Base-by-base conservation (phyloP, 2,888 invertebrate species). In the Sympetrum striolatum region DNA sequence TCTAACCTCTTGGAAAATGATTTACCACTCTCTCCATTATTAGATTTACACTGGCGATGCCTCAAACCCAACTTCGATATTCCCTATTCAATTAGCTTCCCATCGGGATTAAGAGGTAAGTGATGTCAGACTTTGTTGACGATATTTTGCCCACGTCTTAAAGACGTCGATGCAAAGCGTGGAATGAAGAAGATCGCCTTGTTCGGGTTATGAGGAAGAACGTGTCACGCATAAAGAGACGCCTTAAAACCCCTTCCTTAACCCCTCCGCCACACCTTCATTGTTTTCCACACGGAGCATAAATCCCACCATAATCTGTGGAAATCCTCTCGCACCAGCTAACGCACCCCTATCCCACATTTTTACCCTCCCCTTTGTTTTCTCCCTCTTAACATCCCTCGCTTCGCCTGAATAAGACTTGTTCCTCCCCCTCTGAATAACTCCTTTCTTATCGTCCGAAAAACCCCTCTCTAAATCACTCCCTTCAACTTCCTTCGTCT, bases 81-180 rank as follows among this genome's bases (percentile, higher is more conserved):
- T 60, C 86, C 58, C 37, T 37, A 86, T 86, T 86, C 86, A 86
- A 86, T 86, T 86, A 86, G 86, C 37, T 31, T 37, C 64, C 86
- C 58, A 35, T 60, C 37, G 86, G 86, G 86, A 86, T 86, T 86
- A 86, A 10, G 86, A n/a, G 25, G 86, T 86, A 86, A 86, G 60
- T 86, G 60, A 86, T 86, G 58, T 58, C 22, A 37, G 86, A 86
- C 58, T 86, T 86, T 64, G 86, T 64, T 86, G 86, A 86, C 86
- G 60, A 58, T 86, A 58, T 60, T 37, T 53, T 60, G 37, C 35
- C 58, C 22, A 8, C 64, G 64, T 31, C 73, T 73, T 73, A 73
- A 73, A 73, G 73, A 73, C 73, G 73, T 73, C 73, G 73, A 73
- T 73, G 73, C 73, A 73, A 73, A 48, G 44, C 37, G 80, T 5